These are phyloP conservation scores for Smittia aterrima DNA, from an alignment of 2,888 invertebrate genomes.

Conservation along the genomic window DNA sequence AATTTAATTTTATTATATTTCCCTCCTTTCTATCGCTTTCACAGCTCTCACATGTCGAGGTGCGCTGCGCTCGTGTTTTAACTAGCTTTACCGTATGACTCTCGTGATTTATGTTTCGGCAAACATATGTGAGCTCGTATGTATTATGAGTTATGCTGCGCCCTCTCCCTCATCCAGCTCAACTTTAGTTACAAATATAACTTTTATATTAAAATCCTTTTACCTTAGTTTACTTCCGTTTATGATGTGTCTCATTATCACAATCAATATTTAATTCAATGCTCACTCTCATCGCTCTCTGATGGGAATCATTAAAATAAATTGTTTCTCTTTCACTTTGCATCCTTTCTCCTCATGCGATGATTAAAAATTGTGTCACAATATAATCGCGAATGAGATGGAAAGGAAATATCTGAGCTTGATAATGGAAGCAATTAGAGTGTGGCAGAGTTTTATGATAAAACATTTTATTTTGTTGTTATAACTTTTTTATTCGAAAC, in stretches of 20 bases:
- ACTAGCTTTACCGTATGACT: conserved; percentile 17
- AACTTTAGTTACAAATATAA: neutral
- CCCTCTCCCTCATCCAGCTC: neutral
- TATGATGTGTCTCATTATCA: neutral
- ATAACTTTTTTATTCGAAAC: neutral
- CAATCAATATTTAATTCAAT: neutral
- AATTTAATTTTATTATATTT: conserved; percentile 35
- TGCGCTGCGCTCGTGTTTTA: neutral
- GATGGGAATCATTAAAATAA: conserved; percentile 30
- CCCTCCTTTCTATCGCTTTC: neutral
- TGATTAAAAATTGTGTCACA: neutral
- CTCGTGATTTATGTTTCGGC: conserved; percentile 7
- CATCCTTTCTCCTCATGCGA: conserved; percentile 23
- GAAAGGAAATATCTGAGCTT: neutral
- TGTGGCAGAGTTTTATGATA: neutral
- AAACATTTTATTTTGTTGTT: neutral
- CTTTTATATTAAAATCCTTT: neutral
- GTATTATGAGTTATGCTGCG: conserved; percentile 3
- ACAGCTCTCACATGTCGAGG: neutral
- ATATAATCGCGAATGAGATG: neutral
- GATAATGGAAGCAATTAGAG: conserved; percentile 17
- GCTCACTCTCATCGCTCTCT: neutral
- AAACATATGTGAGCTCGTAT: neutral
- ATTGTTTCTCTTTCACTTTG: conserved; percentile 27
- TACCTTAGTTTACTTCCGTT: neutral